Evolutionary conservation across 2,113 vertebrate genomes (phyloP).

Genomic region (Platysternon megacephalum): DNA sequence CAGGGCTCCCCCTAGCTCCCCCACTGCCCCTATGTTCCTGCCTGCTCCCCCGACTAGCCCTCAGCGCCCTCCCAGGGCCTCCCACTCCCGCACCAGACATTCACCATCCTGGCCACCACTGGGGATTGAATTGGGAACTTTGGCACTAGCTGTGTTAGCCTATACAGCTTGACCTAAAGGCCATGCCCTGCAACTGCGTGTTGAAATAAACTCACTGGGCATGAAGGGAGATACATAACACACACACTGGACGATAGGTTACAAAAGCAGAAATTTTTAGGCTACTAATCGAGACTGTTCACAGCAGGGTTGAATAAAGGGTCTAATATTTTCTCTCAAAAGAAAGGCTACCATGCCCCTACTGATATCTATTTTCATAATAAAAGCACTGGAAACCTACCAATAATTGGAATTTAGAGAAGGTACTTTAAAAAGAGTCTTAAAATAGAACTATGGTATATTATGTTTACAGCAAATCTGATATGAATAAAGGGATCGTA

Average conservation of each 20-base stretch:
- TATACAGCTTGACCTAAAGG: background rate
- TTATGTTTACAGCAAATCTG: background rate
- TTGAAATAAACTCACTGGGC: background rate
- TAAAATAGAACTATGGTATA: background rate
- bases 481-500: background rate
- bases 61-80: background rate
- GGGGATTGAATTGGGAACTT: background rate
- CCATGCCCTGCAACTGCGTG: rapidly evolving
- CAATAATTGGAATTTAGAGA: background rate
- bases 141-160: background rate
- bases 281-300: background rate
- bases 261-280: background rate
- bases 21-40: background rate
- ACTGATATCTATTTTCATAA: background rate
- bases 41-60: background rate
- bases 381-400: background rate
- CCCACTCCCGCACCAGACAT: background rate
- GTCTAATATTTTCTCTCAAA: background rate
- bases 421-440: rapidly evolving
- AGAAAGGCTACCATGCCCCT: background rate
- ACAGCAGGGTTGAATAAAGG: background rate
- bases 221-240: background rate
- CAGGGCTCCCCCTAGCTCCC: background rate
- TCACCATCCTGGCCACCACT: background rate
- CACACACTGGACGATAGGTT: rapidly evolving